Base-by-base conservation (phyloP, 2,888 invertebrate species). In the Athalia cordata region DNA sequence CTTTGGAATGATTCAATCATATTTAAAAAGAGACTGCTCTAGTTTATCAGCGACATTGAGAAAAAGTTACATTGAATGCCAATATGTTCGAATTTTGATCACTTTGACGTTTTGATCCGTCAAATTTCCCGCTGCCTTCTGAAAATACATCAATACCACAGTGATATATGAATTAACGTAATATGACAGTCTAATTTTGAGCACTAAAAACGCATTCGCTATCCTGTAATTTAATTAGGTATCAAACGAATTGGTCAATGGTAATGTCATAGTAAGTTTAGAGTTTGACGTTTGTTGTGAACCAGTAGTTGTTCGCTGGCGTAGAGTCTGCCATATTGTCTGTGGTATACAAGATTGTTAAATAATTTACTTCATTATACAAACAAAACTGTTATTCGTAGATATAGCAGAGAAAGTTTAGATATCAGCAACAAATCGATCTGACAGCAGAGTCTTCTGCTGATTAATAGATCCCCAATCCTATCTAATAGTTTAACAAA, bases 271-370 rank as follows among this genome's bases (percentile, higher is more conserved):
- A 8, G 13, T 4, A 57, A 57, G 59, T 55, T 55, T 55, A 13
- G 8, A 59, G 84, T 84, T 85, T 85, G 84, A 85, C 84, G 81
- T 85, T 84, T 82, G 79, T 81, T 79, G 78, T 82, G 79, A 80
- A 81, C 81, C 82, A 80, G 59, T 84, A 81, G 81, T 83, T 82
- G 83, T 83, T 81, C 80, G 78, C 79, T 78, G 77, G 79, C 78
- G 77, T 79, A 77, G 77, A 79, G 70, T 82, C 83, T 84, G 84
- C 86, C 84, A 84, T 85, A 85, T 84, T 85, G 85, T 80, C 79
- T 81, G 82, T 80, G 79, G 74, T 78, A 78, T 80, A 75, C 81
- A 74, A 74, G 74, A 76, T 79, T 79, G 64, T 68, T 79, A 81
- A 79, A 81, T 79, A 82, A 82, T 80, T 81, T 79, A 81, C 66